Evolutionary conservation across 30 jellyfish, hydroid and myxozoan genomes (phyloP).

Genomic region (Nemopilema nomurai): DNA sequence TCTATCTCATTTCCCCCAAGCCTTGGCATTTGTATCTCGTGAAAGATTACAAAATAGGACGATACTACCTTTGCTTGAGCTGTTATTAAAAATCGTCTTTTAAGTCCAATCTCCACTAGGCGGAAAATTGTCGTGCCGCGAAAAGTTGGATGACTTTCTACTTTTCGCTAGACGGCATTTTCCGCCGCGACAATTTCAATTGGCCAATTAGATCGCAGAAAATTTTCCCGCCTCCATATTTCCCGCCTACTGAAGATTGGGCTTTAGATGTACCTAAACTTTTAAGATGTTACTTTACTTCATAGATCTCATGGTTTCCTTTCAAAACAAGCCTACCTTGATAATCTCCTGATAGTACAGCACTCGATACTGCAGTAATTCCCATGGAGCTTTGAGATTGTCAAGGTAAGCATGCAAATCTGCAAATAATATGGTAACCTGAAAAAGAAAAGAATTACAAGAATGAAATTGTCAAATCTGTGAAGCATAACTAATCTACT

Average conservation of each 20-base stretch:
- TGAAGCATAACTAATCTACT: not conserved
- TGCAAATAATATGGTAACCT: constrained; percentile 99
- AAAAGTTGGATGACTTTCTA: too few species aligned
- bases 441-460: not conserved
- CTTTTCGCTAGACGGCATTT: too few species aligned
- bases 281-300: not conserved
- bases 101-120: too few species aligned
- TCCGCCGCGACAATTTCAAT: not conserved
- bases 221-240: too few species aligned
- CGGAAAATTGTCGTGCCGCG: too few species aligned
- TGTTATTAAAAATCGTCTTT: too few species aligned
- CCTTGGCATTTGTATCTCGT: too few species aligned
- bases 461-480: not conserved
- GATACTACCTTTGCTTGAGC: too few species aligned
- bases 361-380: constrained; percentile 83
- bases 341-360: constrained; percentile 92
- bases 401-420: constrained; percentile 99
- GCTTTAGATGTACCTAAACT: not conserved
- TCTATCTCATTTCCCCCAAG: too few species aligned
- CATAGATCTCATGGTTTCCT: not conserved
- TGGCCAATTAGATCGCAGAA: not conserved
- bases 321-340: constrained; percentile 57
- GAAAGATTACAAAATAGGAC: too few species aligned
- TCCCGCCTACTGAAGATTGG: too few species aligned
- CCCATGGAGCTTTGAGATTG: constrained; percentile 99